Percentiles rank a stretch among this genome's conserved stretches.
These are phyloP conservation scores for Callinectes sapidus DNA, from an alignment of 2,888 invertebrate genomes.

Conservation along the genomic window DNA sequence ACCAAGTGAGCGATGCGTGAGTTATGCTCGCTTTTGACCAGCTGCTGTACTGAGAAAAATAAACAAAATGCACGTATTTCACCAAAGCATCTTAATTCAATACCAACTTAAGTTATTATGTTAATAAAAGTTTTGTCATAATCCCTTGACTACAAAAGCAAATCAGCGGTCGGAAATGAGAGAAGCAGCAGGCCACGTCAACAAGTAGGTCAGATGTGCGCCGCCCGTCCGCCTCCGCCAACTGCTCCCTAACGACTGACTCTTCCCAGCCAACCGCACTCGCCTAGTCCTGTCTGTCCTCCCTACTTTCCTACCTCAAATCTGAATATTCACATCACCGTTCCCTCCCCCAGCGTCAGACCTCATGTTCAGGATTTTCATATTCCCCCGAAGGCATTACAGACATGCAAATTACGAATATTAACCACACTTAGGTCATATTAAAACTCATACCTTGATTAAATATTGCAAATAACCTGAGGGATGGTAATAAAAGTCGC, in stretches of 20 bases:
- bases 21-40: neutral
- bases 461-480: neutral
- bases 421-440: neutral
- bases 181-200: neutral
- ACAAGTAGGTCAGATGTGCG: neutral
- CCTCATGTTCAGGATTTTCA: slow-evolving; percentile 1
- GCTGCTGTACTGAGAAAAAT: neutral
- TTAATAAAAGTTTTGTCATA: neutral
- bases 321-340: neutral
- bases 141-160: neutral
- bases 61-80: neutral
- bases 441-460: slow-evolving; percentile 15
- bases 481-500: neutral
- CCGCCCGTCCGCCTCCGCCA: neutral
- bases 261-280: neutral
- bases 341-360: neutral
- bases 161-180: neutral
- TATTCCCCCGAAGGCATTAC: neutral
- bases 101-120: neutral
- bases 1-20: slow-evolving; percentile 23
- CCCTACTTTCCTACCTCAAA: neutral
- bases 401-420: neutral
- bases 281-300: neutral
- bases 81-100: neutral
- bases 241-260: slow-evolving; percentile 5